Evolutionary conservation across 2,888 invertebrate species (phyloP).

Genomic region (Zootermopsis nevadensis): DNA sequence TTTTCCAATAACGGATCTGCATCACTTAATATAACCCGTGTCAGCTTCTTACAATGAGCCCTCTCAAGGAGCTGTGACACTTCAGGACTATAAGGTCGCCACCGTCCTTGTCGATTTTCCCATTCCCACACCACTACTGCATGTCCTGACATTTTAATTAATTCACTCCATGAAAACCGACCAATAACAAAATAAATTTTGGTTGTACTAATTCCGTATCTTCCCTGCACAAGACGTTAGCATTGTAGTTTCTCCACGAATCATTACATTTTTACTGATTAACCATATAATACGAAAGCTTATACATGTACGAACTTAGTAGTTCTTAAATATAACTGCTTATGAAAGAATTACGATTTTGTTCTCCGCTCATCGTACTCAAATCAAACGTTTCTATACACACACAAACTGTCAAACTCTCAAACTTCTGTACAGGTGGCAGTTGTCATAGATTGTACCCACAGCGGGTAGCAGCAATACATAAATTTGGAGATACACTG

Average conservation of each 20-base stretch:
- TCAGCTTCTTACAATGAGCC: conserved; percentile 84
- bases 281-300: background rate
- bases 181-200: too few relatives aligned
- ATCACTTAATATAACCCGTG: conserved; percentile 86
- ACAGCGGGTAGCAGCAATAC: conserved; percentile 1
- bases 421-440: conserved; percentile 19
- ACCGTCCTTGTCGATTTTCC: conserved; percentile 76
- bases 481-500: background rate
- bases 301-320: background rate
- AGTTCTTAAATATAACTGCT: background rate
- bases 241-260: background rate
- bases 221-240: background rate
- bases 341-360: background rate
- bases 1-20: conserved; percentile 84
- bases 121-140: conserved; percentile 87
- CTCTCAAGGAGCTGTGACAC: conserved; percentile 87
- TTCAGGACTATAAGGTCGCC: conserved; percentile 88
- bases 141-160: conserved; percentile 64
- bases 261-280: background rate
- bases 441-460: too few relatives aligned
- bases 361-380: too few relatives aligned
- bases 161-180: background rate
- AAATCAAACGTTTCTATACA: background rate
- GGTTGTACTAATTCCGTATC: too few relatives aligned
- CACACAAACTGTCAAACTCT: background rate